Evolutionary conservation across 2,888 invertebrate species (phyloP), one percentile per base, ranked within the genome.

Genomic region (Mythimna vitellina): DNA sequence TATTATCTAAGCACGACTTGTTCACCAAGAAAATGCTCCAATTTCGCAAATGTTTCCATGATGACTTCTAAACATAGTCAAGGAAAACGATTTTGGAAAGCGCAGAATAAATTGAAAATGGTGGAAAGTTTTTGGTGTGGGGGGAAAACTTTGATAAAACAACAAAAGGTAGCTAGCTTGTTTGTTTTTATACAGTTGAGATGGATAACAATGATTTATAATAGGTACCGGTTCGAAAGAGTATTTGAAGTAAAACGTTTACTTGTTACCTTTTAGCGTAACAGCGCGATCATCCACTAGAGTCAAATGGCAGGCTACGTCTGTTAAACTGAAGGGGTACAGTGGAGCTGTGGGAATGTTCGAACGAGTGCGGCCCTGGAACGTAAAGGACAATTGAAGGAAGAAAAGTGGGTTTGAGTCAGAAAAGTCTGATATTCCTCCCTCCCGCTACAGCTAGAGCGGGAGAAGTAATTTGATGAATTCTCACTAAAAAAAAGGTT

Each of bases 241-340:
- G 46, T 60, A 35, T 42, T 20, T 5, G 5, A 20, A 60, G 54
- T 56, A 35, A 29, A 51, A 56, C 38, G 22, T 54, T 57, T 22
- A 54, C 38, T 49, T 54, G 14, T 20, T 38, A 32, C 17, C n/a
- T 10, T 46, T 38, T 51, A 56, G 63, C 63, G 46, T 49, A 53
- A 29, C 32, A 25, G 46, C 17, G 64, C 64, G 66, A 60, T 78
- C 66, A 78, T 58, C 38, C 66, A 64, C 66, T 78, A 35, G 35
- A 32, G 46, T 17, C 17, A 46, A 46, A 46, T 46, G 46, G 46
- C 46, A 20, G 46, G 17, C 14, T 54, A 69, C 42, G 22, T 25
- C 20, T n/a, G 66, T 38, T 53, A 57, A 9, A 32, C 22, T 12
- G 46, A 46, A 46, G 46, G 17, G 20, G 46, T 20, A 17, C 17